Percentiles rank a stretch among this genome's conserved stretches.
Evolutionary conservation across 2,888 invertebrate genomes (phyloP).

Genomic region (Aquatica leii): DNA sequence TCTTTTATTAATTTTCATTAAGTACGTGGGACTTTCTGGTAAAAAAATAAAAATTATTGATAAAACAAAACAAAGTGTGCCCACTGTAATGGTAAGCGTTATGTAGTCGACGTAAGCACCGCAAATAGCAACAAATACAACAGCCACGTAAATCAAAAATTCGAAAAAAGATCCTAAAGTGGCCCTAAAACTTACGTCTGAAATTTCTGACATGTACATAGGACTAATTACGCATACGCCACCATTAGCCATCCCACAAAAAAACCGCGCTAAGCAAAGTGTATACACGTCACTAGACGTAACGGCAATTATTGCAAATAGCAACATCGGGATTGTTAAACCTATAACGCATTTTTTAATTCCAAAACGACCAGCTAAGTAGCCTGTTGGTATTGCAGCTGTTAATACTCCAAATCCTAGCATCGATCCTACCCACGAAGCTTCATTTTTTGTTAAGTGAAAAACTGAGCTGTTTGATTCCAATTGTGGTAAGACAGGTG

Average conservation of each 20-base stretch:
- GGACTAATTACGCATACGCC: constrained; percentile 80
- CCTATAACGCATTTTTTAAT: constrained; percentile 70
- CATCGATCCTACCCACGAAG: constrained; percentile 73
- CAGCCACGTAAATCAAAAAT: constrained; percentile 68
- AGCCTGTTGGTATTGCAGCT: constrained; percentile 75
- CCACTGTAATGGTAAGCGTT: constrained; percentile 70
- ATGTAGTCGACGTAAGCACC: constrained; percentile 75
- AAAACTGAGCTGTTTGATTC: constrained; percentile 42
- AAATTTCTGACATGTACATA: constrained; percentile 85
- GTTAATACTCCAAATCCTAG: constrained; percentile 76
- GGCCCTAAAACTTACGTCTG: constrained; percentile 80
- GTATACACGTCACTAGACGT: constrained; percentile 11
- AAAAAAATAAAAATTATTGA: constrained; percentile 70
- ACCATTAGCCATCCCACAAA: constrained; percentile 75
- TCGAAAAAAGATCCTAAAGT: constrained; percentile 76
- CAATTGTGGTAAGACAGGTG: constrained; percentile 74
- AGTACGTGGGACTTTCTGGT: constrained; percentile 78
- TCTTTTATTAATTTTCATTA: constrained; percentile 65
- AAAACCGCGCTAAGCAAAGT: constrained; percentile 64
- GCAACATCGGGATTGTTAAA: constrained; percentile 69
- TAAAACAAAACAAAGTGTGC: constrained; percentile 69
- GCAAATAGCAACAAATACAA: constrained; percentile 75
- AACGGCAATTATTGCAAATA: constrained; percentile 69
- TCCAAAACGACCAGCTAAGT: constrained; percentile 71
- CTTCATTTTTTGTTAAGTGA: constrained; percentile 53